Percentiles rank a stretch among this genome's conserved stretches.
Conservation (phyloP, 2,797 vertebrate species). For the Microctenopoma stevenorrisi region DNA sequence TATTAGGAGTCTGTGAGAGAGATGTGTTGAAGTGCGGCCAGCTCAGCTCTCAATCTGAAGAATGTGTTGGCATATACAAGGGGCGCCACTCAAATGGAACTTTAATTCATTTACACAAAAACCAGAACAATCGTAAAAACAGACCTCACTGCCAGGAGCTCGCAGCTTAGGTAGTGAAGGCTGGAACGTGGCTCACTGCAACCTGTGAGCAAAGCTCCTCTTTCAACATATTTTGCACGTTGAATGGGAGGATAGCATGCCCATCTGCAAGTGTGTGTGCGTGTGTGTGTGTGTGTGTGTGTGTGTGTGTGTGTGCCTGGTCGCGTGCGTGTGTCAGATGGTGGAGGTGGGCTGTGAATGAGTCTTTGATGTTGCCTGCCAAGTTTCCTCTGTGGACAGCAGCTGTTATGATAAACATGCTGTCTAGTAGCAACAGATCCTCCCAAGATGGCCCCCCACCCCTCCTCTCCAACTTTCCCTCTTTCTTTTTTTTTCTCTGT, state of each 20-base stretch:
- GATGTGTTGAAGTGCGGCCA: slow-evolving; percentile 77
- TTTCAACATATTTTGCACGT: slow-evolving; percentile 35
- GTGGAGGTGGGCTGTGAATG: slow-evolving; percentile 78
- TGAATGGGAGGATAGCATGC: slow-evolving; percentile 40
- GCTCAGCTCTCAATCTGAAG: slow-evolving; percentile 78
- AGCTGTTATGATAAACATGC: slow-evolving; percentile 84
- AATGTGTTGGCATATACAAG: slow-evolving; percentile 84
- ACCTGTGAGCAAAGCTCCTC: slow-evolving; percentile 60
- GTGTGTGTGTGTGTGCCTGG: slow-evolving; percentile 20
- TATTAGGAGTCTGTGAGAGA: slow-evolving; percentile 79
- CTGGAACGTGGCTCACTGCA: slow-evolving; percentile 70
- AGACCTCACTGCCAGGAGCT: slow-evolving; percentile 72
- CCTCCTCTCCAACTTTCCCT: slow-evolving; percentile 48
- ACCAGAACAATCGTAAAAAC: slow-evolving; percentile 77
- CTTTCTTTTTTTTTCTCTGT: slow-evolving; percentile 51
- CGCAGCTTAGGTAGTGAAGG: slow-evolving; percentile 71
- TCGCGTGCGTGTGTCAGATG: slow-evolving; percentile 64
- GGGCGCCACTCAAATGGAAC: slow-evolving; percentile 82
- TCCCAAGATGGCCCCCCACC: slow-evolving; percentile 71
- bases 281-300: slow-evolving; percentile 17
- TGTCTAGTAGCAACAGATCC: slow-evolving; percentile 82
- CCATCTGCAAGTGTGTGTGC: slow-evolving; percentile 19
- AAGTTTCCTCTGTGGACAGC: slow-evolving; percentile 83
- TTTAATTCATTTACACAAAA: slow-evolving; percentile 82
- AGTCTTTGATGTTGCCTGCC: slow-evolving; percentile 78